Base-by-base conservation (phyloP, 2,797 vertebrate species). In the Syndactyla subalaris region DNA sequence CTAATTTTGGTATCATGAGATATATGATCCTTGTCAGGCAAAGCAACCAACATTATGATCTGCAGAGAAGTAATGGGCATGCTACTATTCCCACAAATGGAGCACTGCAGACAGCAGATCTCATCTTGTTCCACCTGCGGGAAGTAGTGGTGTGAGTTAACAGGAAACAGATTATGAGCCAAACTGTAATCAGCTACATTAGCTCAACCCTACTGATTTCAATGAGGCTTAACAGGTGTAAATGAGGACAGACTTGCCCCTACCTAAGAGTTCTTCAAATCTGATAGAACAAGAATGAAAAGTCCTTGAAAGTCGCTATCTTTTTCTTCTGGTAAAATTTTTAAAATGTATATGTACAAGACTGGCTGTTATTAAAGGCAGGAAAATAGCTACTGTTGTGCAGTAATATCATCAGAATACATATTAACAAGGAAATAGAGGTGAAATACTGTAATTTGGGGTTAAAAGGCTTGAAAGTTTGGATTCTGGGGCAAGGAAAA, bases 11-110 rank as follows among this genome's bases (percentile, higher is more conserved):
- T 27, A 9, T 41, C 43, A 23, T 84, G 63, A 73, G 85, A 85
- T 89, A 46, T 23, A 65, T 72, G 71, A 81, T 96, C 29, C 39
- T 70, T 93, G 66, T 92, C 93, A 95, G 93, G 51, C 46, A 65
- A 61, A 85, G 77, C 62, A 91, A 87, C 71, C 65, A 85, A 49
- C 7, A 6, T 46, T 88, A 80, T 78, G 58, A 85, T 88, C 43
- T 74, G 30, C 73, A 82, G 78, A 91, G 65, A 92, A 61, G 36
- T 52, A 66, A 63, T 81, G 76, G 63, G 34, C 55, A 14, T 27
- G 39, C 17, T 54, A 72, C 62, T 66, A 14, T 46, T 79, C 66
- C 86, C 88, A 34, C 71, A 92, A 95, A 83, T 55, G 78, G 75
- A 68, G n/a, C 62, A 17, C 62, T 34, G 45, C 83, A 92, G 57